These are phyloP conservation scores for Hypotaenidia okinawae DNA, from an alignment of 2,797 vertebrate genomes.

Conservation along the genomic window DNA sequence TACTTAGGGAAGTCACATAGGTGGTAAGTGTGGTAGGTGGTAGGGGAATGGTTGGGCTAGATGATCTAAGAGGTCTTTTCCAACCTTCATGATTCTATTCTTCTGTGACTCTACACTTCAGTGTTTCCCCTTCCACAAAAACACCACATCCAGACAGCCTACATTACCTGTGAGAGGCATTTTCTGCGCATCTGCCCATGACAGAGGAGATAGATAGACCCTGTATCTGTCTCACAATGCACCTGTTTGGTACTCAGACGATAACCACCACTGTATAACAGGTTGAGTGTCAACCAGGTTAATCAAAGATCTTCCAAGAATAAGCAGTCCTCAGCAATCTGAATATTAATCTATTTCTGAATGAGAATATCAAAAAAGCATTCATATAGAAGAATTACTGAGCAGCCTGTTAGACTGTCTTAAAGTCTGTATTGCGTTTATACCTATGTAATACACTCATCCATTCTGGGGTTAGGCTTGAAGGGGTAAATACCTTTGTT, in stretches of 20 bases:
- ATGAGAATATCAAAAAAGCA: not conserved
- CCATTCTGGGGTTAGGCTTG: not conserved
- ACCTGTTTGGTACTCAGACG: not conserved
- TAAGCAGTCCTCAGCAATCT: not conserved
- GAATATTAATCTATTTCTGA: not conserved
- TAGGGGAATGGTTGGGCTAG: too few species aligned
- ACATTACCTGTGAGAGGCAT: not conserved
- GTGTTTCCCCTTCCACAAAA: not conserved
- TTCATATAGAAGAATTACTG: not conserved
- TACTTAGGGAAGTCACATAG: too few species aligned
- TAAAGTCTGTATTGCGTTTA: not conserved
- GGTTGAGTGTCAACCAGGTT: not conserved
- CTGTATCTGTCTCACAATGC: not conserved
- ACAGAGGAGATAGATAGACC: not conserved
- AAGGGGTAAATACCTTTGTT: not conserved
- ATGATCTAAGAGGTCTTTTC: too few species aligned
- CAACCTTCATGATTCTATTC: too few species aligned
- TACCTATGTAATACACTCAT: not conserved
- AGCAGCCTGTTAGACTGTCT: not conserved
- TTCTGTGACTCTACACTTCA: not conserved
- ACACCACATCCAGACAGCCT: not conserved
- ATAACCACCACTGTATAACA: not conserved
- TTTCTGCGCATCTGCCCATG: not conserved
- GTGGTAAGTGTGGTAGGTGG: too few species aligned
- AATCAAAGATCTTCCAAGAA: not conserved